Conservation (phyloP, 2,113 vertebrate species). For the Psittacus erithacus region DNA sequence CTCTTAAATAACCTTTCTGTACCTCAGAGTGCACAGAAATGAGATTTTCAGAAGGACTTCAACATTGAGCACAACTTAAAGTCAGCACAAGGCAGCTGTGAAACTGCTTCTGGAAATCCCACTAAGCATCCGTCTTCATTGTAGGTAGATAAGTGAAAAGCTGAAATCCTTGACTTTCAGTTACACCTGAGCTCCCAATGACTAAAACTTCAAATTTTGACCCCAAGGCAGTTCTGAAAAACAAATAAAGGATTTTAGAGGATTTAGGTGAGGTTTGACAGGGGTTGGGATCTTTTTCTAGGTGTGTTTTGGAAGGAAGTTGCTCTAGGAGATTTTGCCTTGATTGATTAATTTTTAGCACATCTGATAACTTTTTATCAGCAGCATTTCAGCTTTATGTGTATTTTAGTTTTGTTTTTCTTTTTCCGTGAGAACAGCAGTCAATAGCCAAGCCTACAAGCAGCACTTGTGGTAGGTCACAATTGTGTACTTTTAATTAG, state of each 20-base stretch:
- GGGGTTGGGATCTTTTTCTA: neutral
- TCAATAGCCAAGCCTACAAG: neutral
- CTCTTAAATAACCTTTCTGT: neutral
- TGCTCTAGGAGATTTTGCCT: neutral
- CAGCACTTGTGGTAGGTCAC: neutral
- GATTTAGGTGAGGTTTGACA: neutral
- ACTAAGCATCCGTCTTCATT: neutral
- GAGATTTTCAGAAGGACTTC: neutral
- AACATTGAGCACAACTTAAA: neutral
- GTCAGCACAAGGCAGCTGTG: neutral
- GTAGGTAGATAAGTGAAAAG: neutral
- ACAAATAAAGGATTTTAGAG: neutral
- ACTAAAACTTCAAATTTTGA: neutral
- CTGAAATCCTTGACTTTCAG: constrained; percentile 12
- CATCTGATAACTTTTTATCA: neutral
- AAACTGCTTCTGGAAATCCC: constrained; percentile 13
- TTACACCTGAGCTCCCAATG: neutral
- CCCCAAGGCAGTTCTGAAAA: neutral
- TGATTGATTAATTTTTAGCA: constrained; percentile 16
- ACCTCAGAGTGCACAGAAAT: neutral
- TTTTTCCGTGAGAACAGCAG: neutral
- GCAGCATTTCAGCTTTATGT: neutral
- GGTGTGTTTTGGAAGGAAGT: neutral
- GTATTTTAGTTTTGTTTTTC: neutral
- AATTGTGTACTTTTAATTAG: neutral